A percentile compares a stretch with the other conserved stretches of the same genome.
phyloP scores from a whole-genome alignment of 1,140 invertebrate species.

The Drosophila obscura region DNA sequence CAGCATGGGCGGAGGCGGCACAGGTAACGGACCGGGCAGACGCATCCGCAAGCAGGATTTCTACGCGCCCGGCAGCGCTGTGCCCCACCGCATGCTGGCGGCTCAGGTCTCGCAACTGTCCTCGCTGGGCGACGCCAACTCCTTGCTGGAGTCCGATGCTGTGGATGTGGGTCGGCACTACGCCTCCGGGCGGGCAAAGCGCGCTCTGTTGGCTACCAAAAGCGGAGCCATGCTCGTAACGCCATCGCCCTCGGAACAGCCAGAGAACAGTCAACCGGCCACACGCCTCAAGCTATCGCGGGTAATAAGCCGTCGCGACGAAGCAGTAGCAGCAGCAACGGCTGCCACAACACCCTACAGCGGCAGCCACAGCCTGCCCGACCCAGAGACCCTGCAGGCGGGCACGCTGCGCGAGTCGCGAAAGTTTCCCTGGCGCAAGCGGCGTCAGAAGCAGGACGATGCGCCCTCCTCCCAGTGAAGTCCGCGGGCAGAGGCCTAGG shows the following conservation, averaged over 20 bases:
- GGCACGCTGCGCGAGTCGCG: conserved; percentile 29
- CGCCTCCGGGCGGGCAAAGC: conserved; percentile 42
- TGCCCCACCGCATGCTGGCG: conserved; percentile 64
- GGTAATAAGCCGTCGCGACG: conserved; percentile 74
- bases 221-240: conserved; percentile 59
- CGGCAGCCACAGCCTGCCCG: conserved; percentile 61
- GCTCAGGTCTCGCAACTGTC: conserved; percentile 60
- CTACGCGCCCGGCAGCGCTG: conserved; percentile 36
- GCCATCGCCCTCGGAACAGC: conserved; percentile 29
- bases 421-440: conserved; percentile 67
- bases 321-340: conserved; percentile 11
- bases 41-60: conserved; percentile 56
- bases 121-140: conserved; percentile 58
- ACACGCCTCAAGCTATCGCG: conserved; percentile 70
- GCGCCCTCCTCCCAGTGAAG: conserved; percentile 59
- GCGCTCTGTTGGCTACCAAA: conserved; percentile 64
- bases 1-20: conserved; percentile 21
- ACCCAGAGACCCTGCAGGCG: conserved; percentile 38
- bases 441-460: conserved; percentile 52
- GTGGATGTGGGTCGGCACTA: conserved; percentile 35
- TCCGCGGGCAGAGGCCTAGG: conserved; percentile 1
- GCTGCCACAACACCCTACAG: conserved; percentile 9
- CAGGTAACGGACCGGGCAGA: not conserved
- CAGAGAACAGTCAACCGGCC: conserved; percentile 25
- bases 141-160: conserved; percentile 52